These are phyloP conservation scores for Holacanthus passer DNA, from an alignment of 2,113 vertebrate species.

Conservation along the genomic window DNA sequence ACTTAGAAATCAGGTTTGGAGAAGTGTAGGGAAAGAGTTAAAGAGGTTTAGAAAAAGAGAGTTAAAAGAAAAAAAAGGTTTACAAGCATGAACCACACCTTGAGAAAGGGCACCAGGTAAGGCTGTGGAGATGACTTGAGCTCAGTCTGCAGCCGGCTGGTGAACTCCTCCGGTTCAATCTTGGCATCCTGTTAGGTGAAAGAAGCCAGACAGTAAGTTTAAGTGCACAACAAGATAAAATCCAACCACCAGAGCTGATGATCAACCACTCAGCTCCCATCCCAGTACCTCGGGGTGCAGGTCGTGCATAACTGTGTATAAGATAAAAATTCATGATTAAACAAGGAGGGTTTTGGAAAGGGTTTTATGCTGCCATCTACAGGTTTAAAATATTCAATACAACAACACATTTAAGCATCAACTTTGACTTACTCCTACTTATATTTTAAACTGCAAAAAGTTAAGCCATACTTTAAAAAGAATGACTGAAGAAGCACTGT, in stretches of 20 bases:
- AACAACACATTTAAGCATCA: constrained; percentile 23
- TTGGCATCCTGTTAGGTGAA: constrained; percentile 87
- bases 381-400: constrained; percentile 62
- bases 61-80: neutral
- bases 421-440: neutral
- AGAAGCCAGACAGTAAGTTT: constrained; percentile 3
- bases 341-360: constrained; percentile 10
- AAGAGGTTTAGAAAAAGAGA: too few relatives aligned
- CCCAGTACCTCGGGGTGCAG: constrained; percentile 25
- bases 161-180: constrained; percentile 93
- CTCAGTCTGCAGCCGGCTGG: constrained; percentile 89
- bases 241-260: constrained; percentile 7
- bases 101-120: constrained; percentile 92
- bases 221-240: constrained; percentile 35
- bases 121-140: constrained; percentile 93
- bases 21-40: neutral
- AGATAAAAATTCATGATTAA: constrained; percentile 18
- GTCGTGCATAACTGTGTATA: constrained; percentile 25
- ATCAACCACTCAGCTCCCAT: constrained; percentile 19
- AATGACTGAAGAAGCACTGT: neutral
- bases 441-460: neutral
- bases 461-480: neutral
- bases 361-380: constrained; percentile 80
- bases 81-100: constrained; percentile 78
- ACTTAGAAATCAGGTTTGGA: neutral